Evolutionary conservation across 2,113 vertebrate genomes (phyloP).

Genomic region (Thymallus thymallus): DNA sequence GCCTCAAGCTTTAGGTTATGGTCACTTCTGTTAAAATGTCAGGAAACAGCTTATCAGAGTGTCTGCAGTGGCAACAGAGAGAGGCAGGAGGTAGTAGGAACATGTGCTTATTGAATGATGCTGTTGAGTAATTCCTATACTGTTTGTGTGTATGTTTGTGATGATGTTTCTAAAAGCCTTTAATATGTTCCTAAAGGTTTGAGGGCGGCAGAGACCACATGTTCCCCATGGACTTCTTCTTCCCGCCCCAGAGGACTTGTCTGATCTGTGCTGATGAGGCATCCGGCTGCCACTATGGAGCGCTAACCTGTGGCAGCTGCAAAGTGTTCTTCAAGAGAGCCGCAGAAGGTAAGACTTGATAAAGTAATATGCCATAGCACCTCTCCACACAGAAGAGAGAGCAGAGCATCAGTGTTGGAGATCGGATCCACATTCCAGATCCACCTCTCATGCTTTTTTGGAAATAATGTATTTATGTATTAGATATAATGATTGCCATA

Average conservation of each 20-base stretch:
- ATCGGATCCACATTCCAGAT: neutral
- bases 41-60: neutral
- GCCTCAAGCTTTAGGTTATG: neutral
- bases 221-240: conserved; percentile 95
- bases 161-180: conserved; percentile 20
- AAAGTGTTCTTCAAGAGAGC: conserved; percentile 99
- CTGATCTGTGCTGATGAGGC: conserved; percentile 97
- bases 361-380: neutral
- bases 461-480: neutral
- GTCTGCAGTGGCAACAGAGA: neutral
- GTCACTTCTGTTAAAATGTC: neutral
- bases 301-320: conserved; percentile 97
- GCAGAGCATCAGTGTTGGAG: neutral
- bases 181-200: conserved; percentile 70
- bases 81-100: neutral
- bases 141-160: neutral
- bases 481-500: too few relatives aligned
- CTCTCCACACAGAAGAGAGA: neutral
- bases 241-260: conserved; percentile 93
- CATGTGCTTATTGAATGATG: neutral
- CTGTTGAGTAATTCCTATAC: neutral
- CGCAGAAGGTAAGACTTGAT: conserved; percentile 86
- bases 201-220: conserved; percentile 84
- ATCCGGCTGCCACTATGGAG: conserved; percentile 96
- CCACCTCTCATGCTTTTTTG: neutral